Evolutionary conservation across 1,140 invertebrate species (phyloP), one percentile per base, ranked within the genome.

Genomic region (Zeugodacus cucurbitae): DNA sequence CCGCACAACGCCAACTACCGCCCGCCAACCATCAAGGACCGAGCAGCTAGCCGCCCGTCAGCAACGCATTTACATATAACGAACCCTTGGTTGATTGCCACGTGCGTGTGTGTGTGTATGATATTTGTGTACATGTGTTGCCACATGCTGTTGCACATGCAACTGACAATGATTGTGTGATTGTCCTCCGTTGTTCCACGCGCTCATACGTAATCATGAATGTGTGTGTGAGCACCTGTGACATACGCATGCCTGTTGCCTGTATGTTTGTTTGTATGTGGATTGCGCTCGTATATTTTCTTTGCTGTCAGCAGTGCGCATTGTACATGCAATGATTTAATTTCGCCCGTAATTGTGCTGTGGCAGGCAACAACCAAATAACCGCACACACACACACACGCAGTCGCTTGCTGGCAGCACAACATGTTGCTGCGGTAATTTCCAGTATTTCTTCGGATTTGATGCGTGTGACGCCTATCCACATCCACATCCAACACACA

Each of bases 271-370:
- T 54, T 3, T 0, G 2, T 59, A 22, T 26, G 58, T 62, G 5
- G 1, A 26, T 62, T 1, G 7, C 34, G 7, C 34, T 41, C 67
- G 67, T 37, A 74, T 74, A 74, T 37, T 74, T 74, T 74, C 34
- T 74, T 37, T 74, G 67, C 67, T 74, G 67, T 74, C 67, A 74
- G 41, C 67, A 41, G 41, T 74, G 67, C 67, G 74, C n/a, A 82
- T 82, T 82, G 26, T 48, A 82, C n/a, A 82, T 82, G 41, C 74
- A 82, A 82, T 82, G 74, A 82, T 82, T 82, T 82, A 82, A 82
- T 44, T 82, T 82, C 44, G 74, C 41, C 48, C 74, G 74, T 82
- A 82, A 82, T 82, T 82, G 74, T 48, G 41, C 37, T 82, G 74
- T n/a, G 74, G 37, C 74, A 82, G 74, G 74, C 74, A 82, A 48